These are phyloP conservation scores for Epirrhoe alternata DNA, from an alignment of 2,888 invertebrate species.

Conservation along the genomic window DNA sequence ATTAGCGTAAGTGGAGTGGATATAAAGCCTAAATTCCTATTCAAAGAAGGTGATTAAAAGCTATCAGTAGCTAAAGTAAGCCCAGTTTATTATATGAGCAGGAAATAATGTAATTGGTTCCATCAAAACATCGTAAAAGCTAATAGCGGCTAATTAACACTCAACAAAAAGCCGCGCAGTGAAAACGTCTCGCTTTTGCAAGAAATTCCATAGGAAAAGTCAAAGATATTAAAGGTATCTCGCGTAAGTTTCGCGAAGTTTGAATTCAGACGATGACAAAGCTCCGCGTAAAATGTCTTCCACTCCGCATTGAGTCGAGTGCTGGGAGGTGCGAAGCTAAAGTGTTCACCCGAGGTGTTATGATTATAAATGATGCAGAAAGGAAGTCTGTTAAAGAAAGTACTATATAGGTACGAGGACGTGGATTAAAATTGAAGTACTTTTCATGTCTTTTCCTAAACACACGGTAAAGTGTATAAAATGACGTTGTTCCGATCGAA, in stretches of 20 bases:
- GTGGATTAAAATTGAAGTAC: conserved; percentile 56
- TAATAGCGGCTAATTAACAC: conserved; percentile 29
- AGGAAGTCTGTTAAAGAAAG: conserved; percentile 51
- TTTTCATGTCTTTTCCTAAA: neutral
- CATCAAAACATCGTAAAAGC: conserved; percentile 32
- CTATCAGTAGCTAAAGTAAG: neutral
- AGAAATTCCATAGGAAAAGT: conserved; percentile 22
- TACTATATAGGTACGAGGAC: conserved; percentile 45
- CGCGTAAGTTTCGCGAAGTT: conserved; percentile 47
- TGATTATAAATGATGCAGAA: conserved; percentile 75
- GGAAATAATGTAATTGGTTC: conserved; percentile 27
- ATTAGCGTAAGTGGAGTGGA: no score
- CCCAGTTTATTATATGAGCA: conserved; percentile 3
- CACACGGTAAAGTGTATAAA: neutral
- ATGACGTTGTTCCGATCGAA: no score
- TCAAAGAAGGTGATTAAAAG: neutral
- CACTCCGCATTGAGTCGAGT: conserved; percentile 60
- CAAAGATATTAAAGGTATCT: conserved; percentile 34
- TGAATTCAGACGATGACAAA: conserved; percentile 58
- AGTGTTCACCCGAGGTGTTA: conserved; percentile 66
- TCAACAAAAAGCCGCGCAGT: conserved; percentile 26
- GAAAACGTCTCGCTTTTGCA: conserved; percentile 17
- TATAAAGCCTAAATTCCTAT: no score
- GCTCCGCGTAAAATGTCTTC: conserved; percentile 55
- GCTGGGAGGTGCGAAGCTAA: conserved; percentile 66